A percentile compares a stretch with the other conserved stretches of the same genome.
Conservation (phyloP, 2,113 vertebrate species). For the Gopherus evgoodei region DNA sequence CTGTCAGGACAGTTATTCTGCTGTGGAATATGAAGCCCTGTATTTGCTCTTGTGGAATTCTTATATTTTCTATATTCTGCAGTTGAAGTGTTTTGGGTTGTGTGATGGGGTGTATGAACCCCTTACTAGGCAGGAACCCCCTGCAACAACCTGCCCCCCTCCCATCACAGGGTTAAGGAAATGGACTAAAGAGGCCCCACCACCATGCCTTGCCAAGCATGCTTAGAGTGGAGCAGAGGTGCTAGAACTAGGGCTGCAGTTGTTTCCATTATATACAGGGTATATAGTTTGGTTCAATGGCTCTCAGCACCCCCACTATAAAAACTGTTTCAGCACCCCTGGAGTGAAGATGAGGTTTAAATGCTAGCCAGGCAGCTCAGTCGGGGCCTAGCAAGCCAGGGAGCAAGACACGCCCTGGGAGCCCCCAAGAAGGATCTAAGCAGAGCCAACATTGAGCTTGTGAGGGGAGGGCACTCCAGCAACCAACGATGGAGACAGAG, state of each 20-base stretch:
- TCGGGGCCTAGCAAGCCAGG: background rate
- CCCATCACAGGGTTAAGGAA: background rate
- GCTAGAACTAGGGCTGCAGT: no score
- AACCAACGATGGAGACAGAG: background rate
- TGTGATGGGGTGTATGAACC: background rate
- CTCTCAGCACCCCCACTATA: no score
- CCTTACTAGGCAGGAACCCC: no score
- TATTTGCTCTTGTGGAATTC: background rate
- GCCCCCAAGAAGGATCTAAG: no score
- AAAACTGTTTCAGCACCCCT: no score
- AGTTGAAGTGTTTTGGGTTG: background rate
- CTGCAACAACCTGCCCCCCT: background rate
- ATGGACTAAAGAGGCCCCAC: background rate
- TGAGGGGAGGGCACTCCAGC: background rate
- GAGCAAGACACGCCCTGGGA: background rate
- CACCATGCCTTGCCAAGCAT: background rate
- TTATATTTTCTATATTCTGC: background rate
- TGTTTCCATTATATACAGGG: no score
- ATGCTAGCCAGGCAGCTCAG: background rate
- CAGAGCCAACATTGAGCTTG: background rate
- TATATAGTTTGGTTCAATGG: no score
- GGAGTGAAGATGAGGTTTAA: no score
- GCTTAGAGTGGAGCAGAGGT: no score
- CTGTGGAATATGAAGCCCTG: accelerated
- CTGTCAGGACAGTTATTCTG: background rate